Evolutionary conservation across 2,888 invertebrate genomes (phyloP).

Genomic region (Campoplex capitator): DNA sequence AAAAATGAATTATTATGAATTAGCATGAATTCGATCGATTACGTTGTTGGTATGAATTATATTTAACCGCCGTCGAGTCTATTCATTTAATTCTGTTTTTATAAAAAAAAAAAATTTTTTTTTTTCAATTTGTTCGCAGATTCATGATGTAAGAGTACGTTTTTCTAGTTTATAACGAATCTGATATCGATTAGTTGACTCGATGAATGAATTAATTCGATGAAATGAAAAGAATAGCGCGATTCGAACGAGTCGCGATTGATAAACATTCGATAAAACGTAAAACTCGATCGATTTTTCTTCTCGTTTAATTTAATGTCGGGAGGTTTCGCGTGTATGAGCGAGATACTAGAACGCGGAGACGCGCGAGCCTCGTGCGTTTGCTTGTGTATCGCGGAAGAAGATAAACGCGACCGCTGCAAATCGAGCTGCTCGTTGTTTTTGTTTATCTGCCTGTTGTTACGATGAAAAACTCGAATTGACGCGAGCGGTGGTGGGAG

Average conservation of each 20-base stretch:
- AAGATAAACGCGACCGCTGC: constrained; percentile 52
- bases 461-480: constrained; percentile 48
- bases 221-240: not conserved
- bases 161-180: not conserved
- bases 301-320: not conserved
- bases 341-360: constrained; percentile 6
- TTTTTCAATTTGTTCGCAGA: not conserved
- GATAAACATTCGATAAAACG: not conserved
- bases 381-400: constrained; percentile 42
- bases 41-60: not conserved
- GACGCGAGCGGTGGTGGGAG: not conserved
- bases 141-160: not conserved
- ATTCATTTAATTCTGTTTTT: not conserved
- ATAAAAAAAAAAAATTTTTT: too few species aligned
- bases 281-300: not conserved
- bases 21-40: not conserved
- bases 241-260: not conserved
- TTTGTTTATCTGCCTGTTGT: constrained; percentile 12
- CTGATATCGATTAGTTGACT: not conserved
- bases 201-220: not conserved
- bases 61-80: not conserved
- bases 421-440: constrained; percentile 39
- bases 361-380: not conserved
- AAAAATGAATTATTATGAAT: not conserved
- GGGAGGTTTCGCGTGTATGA: not conserved